Percentiles rank a stretch among this genome's conserved stretches.
These are phyloP conservation scores for Neotoxoptera formosana DNA, from an alignment of 1,140 invertebrate genomes.

Conservation along the genomic window DNA sequence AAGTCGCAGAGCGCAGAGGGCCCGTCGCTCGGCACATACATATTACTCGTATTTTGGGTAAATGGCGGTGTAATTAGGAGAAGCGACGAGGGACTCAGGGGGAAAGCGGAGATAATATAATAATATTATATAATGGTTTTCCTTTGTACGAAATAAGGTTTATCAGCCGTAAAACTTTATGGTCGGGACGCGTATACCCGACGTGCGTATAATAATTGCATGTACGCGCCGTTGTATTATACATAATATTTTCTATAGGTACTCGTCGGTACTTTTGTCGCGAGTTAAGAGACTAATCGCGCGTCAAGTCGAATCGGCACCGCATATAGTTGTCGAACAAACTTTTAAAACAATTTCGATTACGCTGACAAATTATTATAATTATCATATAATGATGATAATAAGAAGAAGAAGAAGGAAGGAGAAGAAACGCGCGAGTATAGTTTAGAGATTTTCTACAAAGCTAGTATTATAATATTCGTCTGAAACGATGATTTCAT, in stretches of 20 bases:
- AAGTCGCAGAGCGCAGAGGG: background rate
- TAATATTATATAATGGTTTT: conserved; percentile 33
- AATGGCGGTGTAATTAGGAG: conserved; percentile 24
- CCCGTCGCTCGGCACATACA: background rate
- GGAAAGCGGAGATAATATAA: background rate
- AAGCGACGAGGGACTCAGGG: background rate
- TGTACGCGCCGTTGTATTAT: background rate
- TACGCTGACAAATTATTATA: background rate
- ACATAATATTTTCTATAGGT: background rate
- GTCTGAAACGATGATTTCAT: background rate
- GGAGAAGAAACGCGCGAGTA: background rate
- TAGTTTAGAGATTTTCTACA: background rate
- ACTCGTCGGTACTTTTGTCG: background rate
- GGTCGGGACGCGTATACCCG: background rate
- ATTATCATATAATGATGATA: background rate
- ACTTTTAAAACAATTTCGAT: conserved; percentile 16
- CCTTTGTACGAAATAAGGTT: conserved; percentile 25
- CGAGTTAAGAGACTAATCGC: conserved; percentile 6
- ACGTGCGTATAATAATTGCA: background rate
- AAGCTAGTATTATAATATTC: background rate
- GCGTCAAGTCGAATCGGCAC: background rate
- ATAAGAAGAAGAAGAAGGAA: too few species aligned
- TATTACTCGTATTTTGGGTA: conserved; percentile 3
- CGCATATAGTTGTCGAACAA: background rate
- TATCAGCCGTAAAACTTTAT: conserved; percentile 43